These are phyloP conservation scores for Empidonax traillii DNA, from an alignment of 2,113 vertebrate species.

Conservation along the genomic window DNA sequence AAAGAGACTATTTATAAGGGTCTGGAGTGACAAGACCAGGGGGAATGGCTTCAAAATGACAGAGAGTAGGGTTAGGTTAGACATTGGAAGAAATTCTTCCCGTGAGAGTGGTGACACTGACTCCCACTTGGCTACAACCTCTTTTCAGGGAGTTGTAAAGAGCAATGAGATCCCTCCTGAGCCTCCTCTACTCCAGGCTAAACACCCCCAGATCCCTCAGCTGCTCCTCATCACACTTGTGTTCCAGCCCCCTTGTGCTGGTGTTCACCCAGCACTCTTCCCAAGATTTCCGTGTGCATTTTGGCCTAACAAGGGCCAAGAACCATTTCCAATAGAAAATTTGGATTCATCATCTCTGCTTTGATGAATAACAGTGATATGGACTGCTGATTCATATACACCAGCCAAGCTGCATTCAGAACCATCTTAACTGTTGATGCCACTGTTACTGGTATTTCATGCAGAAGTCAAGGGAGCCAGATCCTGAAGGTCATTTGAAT, in stretches of 20 bases:
- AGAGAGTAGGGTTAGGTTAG: neutral
- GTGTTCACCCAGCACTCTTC: neutral
- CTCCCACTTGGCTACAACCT: neutral
- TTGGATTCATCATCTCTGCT: neutral
- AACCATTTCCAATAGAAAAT: neutral
- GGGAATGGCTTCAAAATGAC: neutral
- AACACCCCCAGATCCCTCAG: neutral
- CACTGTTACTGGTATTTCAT: neutral
- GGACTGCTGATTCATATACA: neutral
- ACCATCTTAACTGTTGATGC: neutral
- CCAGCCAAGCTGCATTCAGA: neutral
- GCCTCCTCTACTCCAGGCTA: neutral
- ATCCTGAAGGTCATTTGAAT: neutral
- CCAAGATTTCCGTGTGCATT: neutral
- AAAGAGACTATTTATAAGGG: accelerated
- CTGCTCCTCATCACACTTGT: neutral
- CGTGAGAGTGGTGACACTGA: accelerated
- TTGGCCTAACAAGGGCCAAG: neutral
- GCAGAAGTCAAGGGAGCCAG: neutral
- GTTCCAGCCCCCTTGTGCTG: neutral
- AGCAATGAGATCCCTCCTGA: neutral
- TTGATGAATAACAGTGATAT: neutral
- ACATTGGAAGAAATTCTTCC: neutral
- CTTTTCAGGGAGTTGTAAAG: neutral
- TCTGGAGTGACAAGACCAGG: neutral